Evolutionary conservation across 2,888 invertebrate species (phyloP), one percentile per base, ranked within the genome.

Genomic region (Augiades crinisus): DNA sequence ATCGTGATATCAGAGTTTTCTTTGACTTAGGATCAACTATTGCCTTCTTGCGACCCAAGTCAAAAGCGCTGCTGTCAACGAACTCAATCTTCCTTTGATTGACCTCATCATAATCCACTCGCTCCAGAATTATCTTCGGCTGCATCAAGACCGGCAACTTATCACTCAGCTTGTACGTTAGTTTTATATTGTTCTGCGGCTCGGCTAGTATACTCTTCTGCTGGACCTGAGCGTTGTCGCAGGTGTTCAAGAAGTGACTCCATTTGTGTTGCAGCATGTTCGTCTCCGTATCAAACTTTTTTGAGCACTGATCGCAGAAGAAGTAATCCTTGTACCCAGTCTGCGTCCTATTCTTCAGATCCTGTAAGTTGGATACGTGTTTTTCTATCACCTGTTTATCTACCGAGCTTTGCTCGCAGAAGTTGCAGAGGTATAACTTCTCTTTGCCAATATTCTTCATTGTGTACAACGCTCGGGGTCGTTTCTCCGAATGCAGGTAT

Each of bases 191-290:
- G 43, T 10, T 8, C 7, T 40, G 19, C 6, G 31, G 8, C 12
- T 33, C 8, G 1, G 16, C 12, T 40, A 27, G 3, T 10, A 33
- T 8, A 16, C n/a, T 34, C 7, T 22, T 22, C 22, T 38, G 16
- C 43, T n/a, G 17, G 5, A 31, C 44, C 24, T 54, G 75, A 0
- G 71, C 70, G 36, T 74, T 75, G n/a, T 79, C 75, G 17, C 64
- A 65, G 0, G 68, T 73, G 27, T 73, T 79, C 1, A 84, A 55
- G 55, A 78, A 84, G 58, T 87, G 87, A 0, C 76, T 70, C 86
- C 84, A 86, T 53, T 87, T 86, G 51, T 88, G 88, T 10, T 81
- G 76, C 0, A 86, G 41, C 81, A 86, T 83, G 3, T 75, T 70
- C 0, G 70, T 73, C 58, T 88, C 85, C 0, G 75, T 76, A 7